Evolutionary conservation across 2,888 invertebrate genomes (phyloP).

Genomic region (Sclerodermus sp.): DNA sequence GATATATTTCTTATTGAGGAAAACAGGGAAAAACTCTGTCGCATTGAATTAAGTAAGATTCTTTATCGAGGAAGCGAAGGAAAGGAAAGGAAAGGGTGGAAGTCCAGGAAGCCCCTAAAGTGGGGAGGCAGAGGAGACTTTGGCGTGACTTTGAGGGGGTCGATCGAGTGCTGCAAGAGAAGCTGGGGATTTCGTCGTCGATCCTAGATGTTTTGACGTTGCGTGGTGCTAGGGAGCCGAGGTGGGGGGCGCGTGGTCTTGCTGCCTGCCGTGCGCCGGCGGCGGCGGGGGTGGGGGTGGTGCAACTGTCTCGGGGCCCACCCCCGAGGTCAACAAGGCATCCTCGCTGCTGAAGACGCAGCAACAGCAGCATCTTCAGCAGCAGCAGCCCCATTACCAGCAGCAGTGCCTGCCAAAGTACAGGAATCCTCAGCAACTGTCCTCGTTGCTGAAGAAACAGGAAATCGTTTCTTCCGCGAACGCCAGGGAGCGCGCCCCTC

Average conservation of each 20-base stretch:
- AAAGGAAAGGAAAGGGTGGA: too few species aligned
- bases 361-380: constrained; percentile 42
- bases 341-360: constrained; percentile 51
- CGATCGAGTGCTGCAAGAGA: background rate
- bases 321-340: constrained; percentile 63
- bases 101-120: too few species aligned
- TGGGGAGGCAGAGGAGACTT: background rate
- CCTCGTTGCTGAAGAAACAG: background rate
- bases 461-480: constrained; percentile 1
- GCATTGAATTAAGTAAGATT: too few species aligned
- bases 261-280: constrained; percentile 61
- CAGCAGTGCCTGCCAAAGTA: constrained; percentile 22
- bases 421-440: background rate
- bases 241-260: constrained; percentile 59
- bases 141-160: background rate
- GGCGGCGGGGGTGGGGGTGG: constrained; percentile 57
- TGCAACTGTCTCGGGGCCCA: constrained; percentile 60
- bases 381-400: constrained; percentile 34
- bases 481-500: constrained; percentile 31
- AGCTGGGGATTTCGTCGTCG: constrained; percentile 21
- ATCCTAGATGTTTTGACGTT: constrained; percentile 45
- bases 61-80: too few species aligned
- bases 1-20: too few species aligned
- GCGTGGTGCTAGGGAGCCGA: constrained; percentile 59
- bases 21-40: too few species aligned